A percentile compares a stretch with the other conserved stretches of the same genome.
phyloP scores from a whole-genome alignment of 2,113 vertebrate species.

The Forbesichthys agassizii region DNA sequence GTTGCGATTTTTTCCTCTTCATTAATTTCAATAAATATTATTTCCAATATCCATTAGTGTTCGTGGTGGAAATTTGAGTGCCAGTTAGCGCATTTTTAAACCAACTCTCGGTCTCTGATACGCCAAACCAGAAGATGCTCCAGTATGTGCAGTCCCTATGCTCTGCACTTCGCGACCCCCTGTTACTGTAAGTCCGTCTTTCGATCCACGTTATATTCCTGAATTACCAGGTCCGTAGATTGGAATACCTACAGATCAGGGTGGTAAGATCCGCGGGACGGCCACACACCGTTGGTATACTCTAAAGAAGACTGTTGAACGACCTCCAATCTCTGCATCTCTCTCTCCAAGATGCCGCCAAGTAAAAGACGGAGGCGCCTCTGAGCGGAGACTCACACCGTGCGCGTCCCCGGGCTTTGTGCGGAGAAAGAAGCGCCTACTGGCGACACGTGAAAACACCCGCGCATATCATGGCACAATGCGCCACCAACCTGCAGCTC shows the following conservation, averaged over 20 bases:
- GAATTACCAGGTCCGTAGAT: slow-evolving; percentile 10
- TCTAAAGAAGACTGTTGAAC: slow-evolving; percentile 18
- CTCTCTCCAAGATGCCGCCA: slow-evolving; percentile 49
- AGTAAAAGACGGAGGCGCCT: slow-evolving; percentile 49
- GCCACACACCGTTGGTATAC: neutral
- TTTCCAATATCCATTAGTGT: slow-evolving; percentile 37
- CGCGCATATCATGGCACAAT: slow-evolving; percentile 40
- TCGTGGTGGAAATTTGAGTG: neutral
- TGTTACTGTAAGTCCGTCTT: neutral
- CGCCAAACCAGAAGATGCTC: slow-evolving; percentile 24
- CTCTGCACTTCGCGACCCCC: slow-evolving; percentile 21
- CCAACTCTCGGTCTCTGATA: slow-evolving; percentile 31
- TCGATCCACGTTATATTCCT: slow-evolving; percentile 51
- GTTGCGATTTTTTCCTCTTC: slow-evolving; percentile 55
- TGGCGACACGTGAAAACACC: slow-evolving; percentile 67
- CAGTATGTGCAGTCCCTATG: slow-evolving; percentile 16
- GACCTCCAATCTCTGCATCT: slow-evolving; percentile 27
- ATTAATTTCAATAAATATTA: slow-evolving; percentile 57
- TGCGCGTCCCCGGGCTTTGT: slow-evolving; percentile 69
- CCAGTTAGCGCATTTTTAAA: slow-evolving; percentile 36
- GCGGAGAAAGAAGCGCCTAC: slow-evolving; percentile 68
- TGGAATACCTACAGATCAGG: neutral
- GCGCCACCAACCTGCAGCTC: slow-evolving; percentile 57
- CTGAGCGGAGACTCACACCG: slow-evolving; percentile 55
- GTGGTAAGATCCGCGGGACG: neutral